phyloP scores from a whole-genome alignment of 2,888 invertebrate species.

The Onthophagus sagittarius region DNA sequence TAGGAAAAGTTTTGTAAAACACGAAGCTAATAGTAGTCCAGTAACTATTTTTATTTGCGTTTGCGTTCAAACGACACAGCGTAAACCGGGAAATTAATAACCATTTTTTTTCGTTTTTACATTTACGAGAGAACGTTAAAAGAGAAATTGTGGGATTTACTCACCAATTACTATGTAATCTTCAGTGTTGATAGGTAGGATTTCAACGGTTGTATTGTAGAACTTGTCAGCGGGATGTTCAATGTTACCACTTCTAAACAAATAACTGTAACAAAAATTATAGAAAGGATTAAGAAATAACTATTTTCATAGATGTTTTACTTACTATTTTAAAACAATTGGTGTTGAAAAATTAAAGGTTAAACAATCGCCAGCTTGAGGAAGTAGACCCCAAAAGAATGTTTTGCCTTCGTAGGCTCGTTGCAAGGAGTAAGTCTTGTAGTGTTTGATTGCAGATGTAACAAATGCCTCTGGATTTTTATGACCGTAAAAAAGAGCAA shows the following conservation, averaged over 20 bases:
- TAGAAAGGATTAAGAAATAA: slow-evolving; percentile 16
- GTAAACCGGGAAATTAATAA: too few relatives aligned
- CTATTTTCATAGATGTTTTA: background rate
- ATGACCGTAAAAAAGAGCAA: slow-evolving; percentile 74
- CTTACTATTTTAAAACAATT: slow-evolving; percentile 40
- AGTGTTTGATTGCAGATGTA: slow-evolving; percentile 71
- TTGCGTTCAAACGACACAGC: too few relatives aligned
- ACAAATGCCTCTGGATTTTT: slow-evolving; percentile 69
- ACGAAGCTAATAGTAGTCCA: too few relatives aligned
- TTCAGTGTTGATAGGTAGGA: slow-evolving; percentile 58
- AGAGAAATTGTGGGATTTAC: slow-evolving; percentile 28
- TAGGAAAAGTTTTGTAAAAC: too few relatives aligned
- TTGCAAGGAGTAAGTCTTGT: slow-evolving; percentile 72
- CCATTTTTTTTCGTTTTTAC: too few relatives aligned
- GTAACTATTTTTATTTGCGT: too few relatives aligned
- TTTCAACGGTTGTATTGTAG: slow-evolving; percentile 81
- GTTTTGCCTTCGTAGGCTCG: slow-evolving; percentile 83
- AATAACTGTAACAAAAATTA: slow-evolving; percentile 56
- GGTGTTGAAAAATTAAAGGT: slow-evolving; percentile 77
- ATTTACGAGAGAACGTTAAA: background rate
- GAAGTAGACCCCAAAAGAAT: slow-evolving; percentile 89
- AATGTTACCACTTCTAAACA: slow-evolving; percentile 83
- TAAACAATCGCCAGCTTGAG: slow-evolving; percentile 76
- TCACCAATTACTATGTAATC: slow-evolving; percentile 69
- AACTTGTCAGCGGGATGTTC: slow-evolving; percentile 88